Evolutionary conservation across 92 coral and sea anemone genomes (phyloP), one percentile per base, ranked within the genome.

Genomic region (Plumapathes pennacea): DNA sequence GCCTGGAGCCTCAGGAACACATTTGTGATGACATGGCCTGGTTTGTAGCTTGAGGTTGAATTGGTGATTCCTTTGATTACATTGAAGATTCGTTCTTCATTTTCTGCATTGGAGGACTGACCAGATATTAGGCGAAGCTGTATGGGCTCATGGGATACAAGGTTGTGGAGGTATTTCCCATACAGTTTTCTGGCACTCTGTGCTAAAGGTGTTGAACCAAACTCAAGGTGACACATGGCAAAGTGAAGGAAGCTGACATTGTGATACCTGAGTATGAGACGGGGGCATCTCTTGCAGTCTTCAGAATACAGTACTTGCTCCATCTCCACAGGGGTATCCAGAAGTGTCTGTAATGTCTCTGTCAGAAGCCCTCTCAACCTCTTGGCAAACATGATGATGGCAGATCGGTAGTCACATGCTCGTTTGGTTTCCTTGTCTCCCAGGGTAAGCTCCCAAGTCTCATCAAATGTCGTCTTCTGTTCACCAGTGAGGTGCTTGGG

Each of bases 131-230:
- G 19, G 17, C 75, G 74, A 4, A 37, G 60, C 17, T 64, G 81
- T 21, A 65, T 42, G 0, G 76, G 61, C 6, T 58, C 48, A 25
- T 66, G 82, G 2, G 62, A 36, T 21, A 41, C 41, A 27, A 76
- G 74, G 24, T 54, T 74, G 23, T 65, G 66, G 20, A 65, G 23
- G 33, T 65, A 64, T 28, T 54, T 74, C 3, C 83, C 83, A 76
- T 76, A 67, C 19, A 76, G 77, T 52, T 76, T 76, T 32, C 83
- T 45, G 1, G 59, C 8, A 20, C 46, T 75, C 21, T 65, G 15
- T 13, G 18, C 44, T 14, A 18, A 17, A 3, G 67, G 83, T 8
- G 45, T 41, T 52, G 50, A 64, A 33, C 62, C 70, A 32, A 76
- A 50, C 37, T 37, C 49, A 13, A 50, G 34, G 20, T 21, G 14